Evolutionary conservation across 2,888 invertebrate genomes (phyloP).

Genomic region (Agriopis leucophaearia): DNA sequence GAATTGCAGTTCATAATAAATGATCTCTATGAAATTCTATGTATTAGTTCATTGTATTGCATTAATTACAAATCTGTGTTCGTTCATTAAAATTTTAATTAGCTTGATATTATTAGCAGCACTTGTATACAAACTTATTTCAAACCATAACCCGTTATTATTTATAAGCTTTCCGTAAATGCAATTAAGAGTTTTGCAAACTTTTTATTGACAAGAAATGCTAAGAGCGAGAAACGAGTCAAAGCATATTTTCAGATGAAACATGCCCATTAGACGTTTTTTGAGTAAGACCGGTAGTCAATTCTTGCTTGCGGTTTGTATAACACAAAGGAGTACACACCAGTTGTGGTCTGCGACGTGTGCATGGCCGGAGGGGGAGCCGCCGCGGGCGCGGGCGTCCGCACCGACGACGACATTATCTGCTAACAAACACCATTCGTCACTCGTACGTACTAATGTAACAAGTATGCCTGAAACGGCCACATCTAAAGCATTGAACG

Average conservation of each 20-base stretch:
- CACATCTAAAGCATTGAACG: background rate
- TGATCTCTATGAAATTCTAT: too few relatives aligned
- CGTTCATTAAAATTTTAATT: background rate
- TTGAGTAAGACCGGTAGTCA: background rate
- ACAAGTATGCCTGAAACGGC: background rate
- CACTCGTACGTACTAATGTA: conserved; percentile 11
- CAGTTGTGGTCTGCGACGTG: conserved; percentile 77
- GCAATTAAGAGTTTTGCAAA: background rate
- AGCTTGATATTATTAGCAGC: background rate
- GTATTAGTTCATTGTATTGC: too few relatives aligned
- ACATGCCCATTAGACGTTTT: too few relatives aligned
- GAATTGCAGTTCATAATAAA: too few relatives aligned
- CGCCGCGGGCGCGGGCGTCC: conserved; percentile 72
- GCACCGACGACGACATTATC: conserved; percentile 83
- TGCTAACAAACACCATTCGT: conserved; percentile 53
- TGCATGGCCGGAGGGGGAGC: conserved; percentile 74
- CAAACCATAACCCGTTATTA: too few relatives aligned
- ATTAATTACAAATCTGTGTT: too few relatives aligned
- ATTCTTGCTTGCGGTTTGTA: background rate
- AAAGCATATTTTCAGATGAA: background rate
- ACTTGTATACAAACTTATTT: background rate
- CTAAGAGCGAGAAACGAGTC: background rate
- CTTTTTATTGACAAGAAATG: background rate
- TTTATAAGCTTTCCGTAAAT: too few relatives aligned
- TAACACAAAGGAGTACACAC: conserved; percentile 50